phyloP scores from a whole-genome alignment of 2,797 vertebrate genomes.

The Pipistrellus pygmaeus region DNA sequence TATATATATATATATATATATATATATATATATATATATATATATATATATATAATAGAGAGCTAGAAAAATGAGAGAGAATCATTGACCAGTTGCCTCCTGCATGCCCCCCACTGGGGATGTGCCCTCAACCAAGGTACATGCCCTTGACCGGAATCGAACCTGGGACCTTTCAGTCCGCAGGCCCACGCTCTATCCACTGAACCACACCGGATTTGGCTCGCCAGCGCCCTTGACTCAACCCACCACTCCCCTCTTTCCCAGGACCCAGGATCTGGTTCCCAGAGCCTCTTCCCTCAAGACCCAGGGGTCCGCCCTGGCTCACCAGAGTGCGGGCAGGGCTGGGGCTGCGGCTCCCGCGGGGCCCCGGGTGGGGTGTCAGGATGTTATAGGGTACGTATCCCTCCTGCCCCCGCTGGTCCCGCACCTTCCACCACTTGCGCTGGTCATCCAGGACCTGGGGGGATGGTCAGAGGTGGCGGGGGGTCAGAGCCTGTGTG shows the following conservation, averaged over 20 bases:
- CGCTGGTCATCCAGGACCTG: slow-evolving; percentile 94
- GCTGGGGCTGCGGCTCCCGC: slow-evolving; percentile 50
- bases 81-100: no score
- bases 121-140: no score
- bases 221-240: no score
- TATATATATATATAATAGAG: no score
- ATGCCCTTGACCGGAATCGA: no score
- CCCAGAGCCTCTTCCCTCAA: background rate
- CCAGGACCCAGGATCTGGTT: background rate
- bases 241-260: slow-evolving; percentile 50
- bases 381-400: slow-evolving; percentile 96
- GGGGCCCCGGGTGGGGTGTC: slow-evolving; percentile 83
- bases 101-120: no score
- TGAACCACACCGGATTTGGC: no score
- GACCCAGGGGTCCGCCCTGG: background rate
- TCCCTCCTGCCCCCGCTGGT: slow-evolving; percentile 91
- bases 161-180: no score
- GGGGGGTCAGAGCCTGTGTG: background rate
- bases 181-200: no score
- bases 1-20: no score
- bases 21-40: no score
- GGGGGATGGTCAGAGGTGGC: background rate
- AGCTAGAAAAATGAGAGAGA: no score
- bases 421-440: slow-evolving; percentile 96
- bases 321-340: slow-evolving; percentile 78